phyloP scores from a whole-genome alignment of 1,140 invertebrate genomes.

The Drosophila guanche region DNA sequence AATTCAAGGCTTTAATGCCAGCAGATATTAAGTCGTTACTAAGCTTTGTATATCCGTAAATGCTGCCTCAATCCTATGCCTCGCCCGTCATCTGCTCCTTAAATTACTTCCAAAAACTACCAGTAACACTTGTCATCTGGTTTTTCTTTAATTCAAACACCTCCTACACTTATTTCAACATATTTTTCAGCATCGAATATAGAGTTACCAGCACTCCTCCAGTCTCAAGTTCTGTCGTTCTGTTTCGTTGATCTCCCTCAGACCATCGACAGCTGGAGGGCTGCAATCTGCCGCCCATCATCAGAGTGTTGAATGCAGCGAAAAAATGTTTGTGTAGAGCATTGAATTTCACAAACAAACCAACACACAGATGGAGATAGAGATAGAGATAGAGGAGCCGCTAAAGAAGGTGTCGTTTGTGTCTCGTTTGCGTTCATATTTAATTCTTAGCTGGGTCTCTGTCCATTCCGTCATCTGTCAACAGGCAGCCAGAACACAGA shows the following conservation, averaged over 20 bases:
- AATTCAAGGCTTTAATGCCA: too few relatives aligned
- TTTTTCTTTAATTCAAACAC: too few relatives aligned
- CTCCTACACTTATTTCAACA: background rate
- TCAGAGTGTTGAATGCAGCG: background rate
- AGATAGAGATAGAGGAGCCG: conserved; percentile 7
- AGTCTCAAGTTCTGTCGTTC: background rate
- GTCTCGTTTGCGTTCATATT: conserved; percentile 30
- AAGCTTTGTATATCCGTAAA: too few relatives aligned
- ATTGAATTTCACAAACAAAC: conserved; percentile 15
- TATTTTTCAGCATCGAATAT: conserved; percentile 1
- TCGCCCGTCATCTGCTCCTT: too few relatives aligned
- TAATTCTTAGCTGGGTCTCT: conserved; percentile 16
- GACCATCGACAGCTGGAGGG: too few relatives aligned
- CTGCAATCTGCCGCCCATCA: too few relatives aligned
- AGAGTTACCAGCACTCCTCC: background rate
- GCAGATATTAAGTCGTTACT: too few relatives aligned
- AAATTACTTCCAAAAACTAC: too few relatives aligned
- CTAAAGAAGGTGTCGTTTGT: conserved; percentile 21
- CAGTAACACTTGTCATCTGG: too few relatives aligned
- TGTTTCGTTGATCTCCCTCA: too few relatives aligned
- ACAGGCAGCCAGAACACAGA: conserved; percentile 17
- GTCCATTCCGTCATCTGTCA: conserved; percentile 25
- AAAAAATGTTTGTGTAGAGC: conserved; percentile 15
- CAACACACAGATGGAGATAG: conserved; percentile 18
- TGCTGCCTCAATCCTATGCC: too few relatives aligned